Percentiles rank a stretch among this genome's conserved stretches.
phyloP scores from a whole-genome alignment of 2,113 vertebrate genomes.

The Suncus etruscus region DNA sequence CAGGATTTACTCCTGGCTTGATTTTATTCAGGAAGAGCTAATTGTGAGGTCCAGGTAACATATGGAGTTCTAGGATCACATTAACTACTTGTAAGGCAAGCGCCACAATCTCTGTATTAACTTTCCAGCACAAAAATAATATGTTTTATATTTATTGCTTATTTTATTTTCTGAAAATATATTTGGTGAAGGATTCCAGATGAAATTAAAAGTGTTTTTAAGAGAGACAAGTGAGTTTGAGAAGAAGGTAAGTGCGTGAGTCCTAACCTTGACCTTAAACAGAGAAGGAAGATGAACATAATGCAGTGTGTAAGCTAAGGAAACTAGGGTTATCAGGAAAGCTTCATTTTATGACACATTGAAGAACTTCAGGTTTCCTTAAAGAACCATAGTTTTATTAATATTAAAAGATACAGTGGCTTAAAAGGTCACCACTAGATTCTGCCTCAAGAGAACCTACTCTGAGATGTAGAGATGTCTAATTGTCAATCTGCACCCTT shows the following conservation, averaged over 20 bases:
- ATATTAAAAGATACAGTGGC: not conserved
- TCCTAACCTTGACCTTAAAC: not conserved
- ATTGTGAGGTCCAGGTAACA: too few relatives aligned
- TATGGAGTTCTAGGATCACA: too few relatives aligned
- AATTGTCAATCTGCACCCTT: not conserved
- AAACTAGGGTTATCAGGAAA: not conserved
- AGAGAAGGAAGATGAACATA: not conserved
- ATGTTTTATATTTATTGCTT: not conserved
- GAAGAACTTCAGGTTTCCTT: not conserved
- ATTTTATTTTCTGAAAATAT: constrained; percentile 38
- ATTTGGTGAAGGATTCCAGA: not conserved
- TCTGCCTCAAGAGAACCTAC: not conserved
- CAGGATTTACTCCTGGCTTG: too few relatives aligned
- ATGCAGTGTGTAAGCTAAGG: not conserved
- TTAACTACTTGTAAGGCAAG: too few relatives aligned
- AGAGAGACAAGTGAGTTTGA: constrained; percentile 17
- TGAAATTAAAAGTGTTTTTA: not conserved
- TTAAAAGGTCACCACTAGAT: not conserved
- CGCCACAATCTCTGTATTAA: not conserved
- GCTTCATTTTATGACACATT: not conserved
- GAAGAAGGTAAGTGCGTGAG: not conserved
- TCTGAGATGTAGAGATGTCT: too few relatives aligned
- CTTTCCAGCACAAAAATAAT: not conserved
- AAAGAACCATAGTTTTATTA: not conserved
- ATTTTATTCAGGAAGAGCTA: too few relatives aligned